A percentile compares a stretch with the other conserved stretches of the same genome.
Conservation (phyloP, 2,888 invertebrate species). For the Trachelus troglodyta region DNA sequence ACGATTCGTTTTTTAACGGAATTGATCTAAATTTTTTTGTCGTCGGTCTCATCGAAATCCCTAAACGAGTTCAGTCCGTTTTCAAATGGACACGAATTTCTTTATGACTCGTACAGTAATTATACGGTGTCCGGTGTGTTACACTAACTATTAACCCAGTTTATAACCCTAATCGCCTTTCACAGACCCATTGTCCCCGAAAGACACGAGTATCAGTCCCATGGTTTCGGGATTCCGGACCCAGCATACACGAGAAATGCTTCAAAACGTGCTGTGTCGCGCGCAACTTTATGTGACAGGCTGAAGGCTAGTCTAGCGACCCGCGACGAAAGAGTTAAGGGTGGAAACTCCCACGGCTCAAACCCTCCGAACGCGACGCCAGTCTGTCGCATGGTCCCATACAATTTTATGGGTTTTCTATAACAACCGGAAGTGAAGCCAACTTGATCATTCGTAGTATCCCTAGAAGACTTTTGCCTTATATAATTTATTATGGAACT, state of each 20-base stretch:
- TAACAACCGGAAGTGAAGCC: not conserved
- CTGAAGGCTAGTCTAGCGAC: not conserved
- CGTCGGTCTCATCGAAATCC: not conserved
- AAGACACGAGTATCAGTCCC: slow-evolving; percentile 6
- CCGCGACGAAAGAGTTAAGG: slow-evolving; percentile 5
- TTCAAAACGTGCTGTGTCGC: slow-evolving; percentile 8
- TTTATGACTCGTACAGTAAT: slow-evolving; percentile 20
- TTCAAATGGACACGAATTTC: not conserved
- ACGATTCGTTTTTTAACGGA: not conserved
- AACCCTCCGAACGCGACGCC: not conserved
- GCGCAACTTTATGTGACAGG: slow-evolving; percentile 20
- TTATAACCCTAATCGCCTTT: slow-evolving; percentile 18
- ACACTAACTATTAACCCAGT: slow-evolving; percentile 21
- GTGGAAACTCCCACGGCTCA: slow-evolving; percentile 3
- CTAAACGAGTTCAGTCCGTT: not conserved
- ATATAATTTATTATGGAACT: not conserved
- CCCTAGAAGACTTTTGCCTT: not conserved
- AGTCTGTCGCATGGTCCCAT: not conserved
- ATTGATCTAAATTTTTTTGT: not conserved
- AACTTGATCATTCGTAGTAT: not conserved
- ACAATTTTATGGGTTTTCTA: not conserved
- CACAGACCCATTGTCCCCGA: not conserved
- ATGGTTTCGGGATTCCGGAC: not conserved
- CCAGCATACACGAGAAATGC: slow-evolving; percentile 20
- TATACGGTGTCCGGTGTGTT: slow-evolving; percentile 9